A percentile compares a stretch with the other conserved stretches of the same genome.
phyloP scores from a whole-genome alignment of 2,113 vertebrate genomes.

The Ageneiosus marmoratus region DNA sequence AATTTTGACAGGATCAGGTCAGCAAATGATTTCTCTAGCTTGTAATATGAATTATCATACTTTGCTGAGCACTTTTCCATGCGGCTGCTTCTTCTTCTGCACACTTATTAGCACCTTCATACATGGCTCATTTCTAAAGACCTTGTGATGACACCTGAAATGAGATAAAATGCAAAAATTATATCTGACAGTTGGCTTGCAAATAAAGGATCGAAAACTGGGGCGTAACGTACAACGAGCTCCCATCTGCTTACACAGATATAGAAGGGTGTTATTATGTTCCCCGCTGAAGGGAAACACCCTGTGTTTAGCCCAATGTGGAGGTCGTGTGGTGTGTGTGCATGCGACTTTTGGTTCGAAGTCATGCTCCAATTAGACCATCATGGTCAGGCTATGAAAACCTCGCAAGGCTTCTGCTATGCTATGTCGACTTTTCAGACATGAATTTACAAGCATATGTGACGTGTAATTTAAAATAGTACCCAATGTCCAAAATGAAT shows the following conservation, averaged over 20 bases:
- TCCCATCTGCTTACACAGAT: slow-evolving; percentile 75
- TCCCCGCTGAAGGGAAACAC: slow-evolving; percentile 72
- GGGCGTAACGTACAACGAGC: slow-evolving; percentile 63
- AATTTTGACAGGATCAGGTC: neutral
- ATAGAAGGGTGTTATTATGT: slow-evolving; percentile 79
- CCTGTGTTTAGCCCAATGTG: slow-evolving; percentile 74
- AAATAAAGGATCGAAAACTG: slow-evolving; percentile 70
- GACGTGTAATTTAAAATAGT: neutral
- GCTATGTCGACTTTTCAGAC: slow-evolving; percentile 2
- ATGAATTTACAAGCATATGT: neutral
- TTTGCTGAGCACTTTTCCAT: neutral
- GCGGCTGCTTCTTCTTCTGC: neutral
- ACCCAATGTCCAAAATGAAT: neutral
- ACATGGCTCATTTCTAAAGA: slow-evolving; percentile 30
- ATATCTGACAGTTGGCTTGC: slow-evolving; percentile 64
- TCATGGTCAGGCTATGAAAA: slow-evolving; percentile 63
- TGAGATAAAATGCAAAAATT: slow-evolving; percentile 25
- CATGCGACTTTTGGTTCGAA: slow-evolving; percentile 62
- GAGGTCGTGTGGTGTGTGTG: slow-evolving; percentile 75
- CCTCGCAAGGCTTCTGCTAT: neutral
- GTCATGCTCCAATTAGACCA: slow-evolving; percentile 73
- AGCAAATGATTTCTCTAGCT: neutral
- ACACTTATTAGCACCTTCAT: neutral
- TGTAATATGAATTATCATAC: neutral
- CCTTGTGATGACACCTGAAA: slow-evolving; percentile 42